Base-by-base conservation (phyloP, 2,888 invertebrate genomes). In the Hymenopus coronatus region DNA sequence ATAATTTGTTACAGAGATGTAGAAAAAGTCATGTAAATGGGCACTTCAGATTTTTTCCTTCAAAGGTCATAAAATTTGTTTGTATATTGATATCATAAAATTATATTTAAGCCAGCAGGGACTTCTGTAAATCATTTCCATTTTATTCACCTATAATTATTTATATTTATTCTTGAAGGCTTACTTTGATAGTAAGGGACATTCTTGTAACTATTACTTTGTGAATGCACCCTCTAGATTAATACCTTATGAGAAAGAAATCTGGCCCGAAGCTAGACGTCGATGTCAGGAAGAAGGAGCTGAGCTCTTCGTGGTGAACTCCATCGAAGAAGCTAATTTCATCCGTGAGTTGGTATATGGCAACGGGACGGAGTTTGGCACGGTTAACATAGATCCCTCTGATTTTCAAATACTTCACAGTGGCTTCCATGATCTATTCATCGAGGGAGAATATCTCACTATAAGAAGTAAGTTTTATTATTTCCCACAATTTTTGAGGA, bases 391-490 rank as follows among this genome's bases (percentile, higher is more conserved):
- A 20, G 20, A 70, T 20, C 20, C 20, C 25, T 4, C 54, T 0
- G 54, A 70, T 1, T 20, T 70, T 70, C 54, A 81, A 27, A 81
- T 87, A 28, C 30, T 87, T 33, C 81, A 81, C 30, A 30, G 30
- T n/a, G 87, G 87, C 28, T 87, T 87, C 81, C n/a, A 87, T n/a
- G 87, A 87, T 82, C 28, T 87, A 1, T 28, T 28, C 14, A 82
- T 70, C 28, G 87, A 87, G 81, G 87, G 87, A 12, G 25, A 81
- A 46, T 87, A 87, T 82, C 81, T 87, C 30, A 87, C 87, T 15
- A 30, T 70, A 14, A 87, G 15, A 30, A 82, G 87, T 87, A 87
- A 85, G 33, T 28, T 27, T 85, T 83, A 82, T 82, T 33, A 8
- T 33, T 33, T 33, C 4, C 33, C 4, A 4, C 4, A 33, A 30